Base-by-base conservation (phyloP, 2,797 vertebrate species). In the Psittacula derbiana region DNA sequence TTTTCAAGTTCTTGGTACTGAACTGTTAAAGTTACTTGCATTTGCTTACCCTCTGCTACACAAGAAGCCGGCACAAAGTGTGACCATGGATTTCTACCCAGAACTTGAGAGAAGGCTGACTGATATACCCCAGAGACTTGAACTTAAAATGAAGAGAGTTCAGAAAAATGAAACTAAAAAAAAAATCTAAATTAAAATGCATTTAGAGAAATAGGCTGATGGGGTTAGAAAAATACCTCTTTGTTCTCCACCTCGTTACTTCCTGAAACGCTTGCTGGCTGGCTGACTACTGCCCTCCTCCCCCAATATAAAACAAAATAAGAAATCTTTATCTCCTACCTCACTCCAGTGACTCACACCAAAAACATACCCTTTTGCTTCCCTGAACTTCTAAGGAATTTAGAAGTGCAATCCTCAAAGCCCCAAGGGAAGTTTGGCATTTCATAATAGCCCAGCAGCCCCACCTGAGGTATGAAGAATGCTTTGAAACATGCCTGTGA, bases 331-430 rank as follows among this genome's bases (percentile, higher is more conserved):
- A 95, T 95, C 94, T 96, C 88, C 67, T 64, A 33, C 92, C 90
- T 89, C 67, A 64, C 27, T 93, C 81, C 61, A 76, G 67, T 95
- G 94, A 96, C 83, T 95, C 94, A 96, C 49, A 95, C 83, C 67
- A 90, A 95, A 94, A 97, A 92, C 94, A 95, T 92, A 96, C 70
- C 94, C 87, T 94, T 96, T 97, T 92, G 87, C 92, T 97, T 95
- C 93, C 92, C 95, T 97, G 96, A 97, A 96, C 95, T 95, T 90
- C 92, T 92, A 80, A 96, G 93, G 88, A 93, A 94, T 96, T 94
- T 64, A 92, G 78, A 93, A 95, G 49, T 49, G 55, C 91, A 88
- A 93, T 93, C 86, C 88, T 86, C 86, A 94, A 86, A 92, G 94
- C 91, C 93, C 80, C 71, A 90, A 86, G 95, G 95, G 88, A 96